Evolutionary conservation across 2,797 vertebrate species (phyloP), one percentile per base, ranked within the genome.

Genomic region (Intellagama lesueurii): DNA sequence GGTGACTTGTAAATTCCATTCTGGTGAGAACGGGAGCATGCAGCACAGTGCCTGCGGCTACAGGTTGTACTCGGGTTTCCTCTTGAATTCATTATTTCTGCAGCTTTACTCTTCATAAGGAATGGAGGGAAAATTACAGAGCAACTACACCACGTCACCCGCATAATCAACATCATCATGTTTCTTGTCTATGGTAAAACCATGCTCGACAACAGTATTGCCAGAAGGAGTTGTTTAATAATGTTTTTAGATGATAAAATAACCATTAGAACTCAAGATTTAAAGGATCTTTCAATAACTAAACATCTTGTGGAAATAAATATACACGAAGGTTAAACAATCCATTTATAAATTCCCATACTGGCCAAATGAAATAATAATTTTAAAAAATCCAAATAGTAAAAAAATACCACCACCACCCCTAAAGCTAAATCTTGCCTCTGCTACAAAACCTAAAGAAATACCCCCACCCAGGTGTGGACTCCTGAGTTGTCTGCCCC

Each of bases 1-100:
- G 69, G 52, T 84, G 86, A 6, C 56, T 86, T 47, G 47, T 5
- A 7, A 40, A 88, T 91, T 91, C 87, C 77, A 81, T 5, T n/a
- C 84, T 16, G 12, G 24, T 52, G 47, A 82, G 68, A 73, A 68
- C 4, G 66, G 40, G 2, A 52, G 17, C 81, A 78, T 0, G 0
- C 60, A 87, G 3, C 32, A 52, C 52, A 0, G 32, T 2, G 3
- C 0, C 44, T 30, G 40, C 8, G 91, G 87, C 32, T 3, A 8
- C 5, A 79, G 26, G 1, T 91, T 89, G 79, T 3, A 75, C 4
- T 88, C 24, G 6, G 3, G 64, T 16, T 52, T 81, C n/a, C 87
- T 90, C 64, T 1, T 5, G 90, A 87, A 49, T 4, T 12, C 47
- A 64, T 86, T 56, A 69, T 70, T 60, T 30, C 5, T 11, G 73